These are phyloP conservation scores for Bombus breviceps DNA, from an alignment of 1,140 invertebrate genomes.

Conservation along the genomic window DNA sequence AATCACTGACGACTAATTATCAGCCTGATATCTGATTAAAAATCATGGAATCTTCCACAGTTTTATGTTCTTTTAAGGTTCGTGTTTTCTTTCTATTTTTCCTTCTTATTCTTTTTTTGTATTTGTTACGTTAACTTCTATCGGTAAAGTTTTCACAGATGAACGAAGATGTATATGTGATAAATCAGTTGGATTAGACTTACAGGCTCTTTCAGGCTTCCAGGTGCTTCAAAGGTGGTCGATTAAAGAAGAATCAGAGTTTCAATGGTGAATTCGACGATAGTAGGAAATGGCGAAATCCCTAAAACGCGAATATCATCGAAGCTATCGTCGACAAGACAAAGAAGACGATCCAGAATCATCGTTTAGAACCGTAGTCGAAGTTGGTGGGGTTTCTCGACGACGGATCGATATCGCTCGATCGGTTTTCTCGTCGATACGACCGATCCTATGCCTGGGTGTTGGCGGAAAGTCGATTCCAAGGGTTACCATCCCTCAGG, in stretches of 20 bases:
- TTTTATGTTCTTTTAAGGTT: no score
- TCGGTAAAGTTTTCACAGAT: no score
- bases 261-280: background rate
- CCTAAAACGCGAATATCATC: background rate
- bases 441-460: constrained; percentile 25
- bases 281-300: background rate
- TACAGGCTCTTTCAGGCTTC: no score
- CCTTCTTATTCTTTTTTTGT: no score
- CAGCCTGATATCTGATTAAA: no score
- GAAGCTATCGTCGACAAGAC: background rate
- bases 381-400: background rate
- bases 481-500: constrained; percentile 46
- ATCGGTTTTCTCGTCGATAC: constrained; percentile 33
- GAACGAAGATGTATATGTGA: no score
- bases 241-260: background rate
- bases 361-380: background rate
- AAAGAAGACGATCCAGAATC: background rate
- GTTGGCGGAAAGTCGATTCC: constrained; percentile 43
- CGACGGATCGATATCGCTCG: constrained; percentile 37
- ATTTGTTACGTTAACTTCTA: no score
- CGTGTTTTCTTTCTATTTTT: no score
- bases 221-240: no score
- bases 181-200: no score
- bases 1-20: no score
- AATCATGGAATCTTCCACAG: no score